Percentiles rank a stretch among this genome's conserved stretches.
Evolutionary conservation across 2,113 vertebrate genomes (phyloP).

Genomic region (Gulo gulo): DNA sequence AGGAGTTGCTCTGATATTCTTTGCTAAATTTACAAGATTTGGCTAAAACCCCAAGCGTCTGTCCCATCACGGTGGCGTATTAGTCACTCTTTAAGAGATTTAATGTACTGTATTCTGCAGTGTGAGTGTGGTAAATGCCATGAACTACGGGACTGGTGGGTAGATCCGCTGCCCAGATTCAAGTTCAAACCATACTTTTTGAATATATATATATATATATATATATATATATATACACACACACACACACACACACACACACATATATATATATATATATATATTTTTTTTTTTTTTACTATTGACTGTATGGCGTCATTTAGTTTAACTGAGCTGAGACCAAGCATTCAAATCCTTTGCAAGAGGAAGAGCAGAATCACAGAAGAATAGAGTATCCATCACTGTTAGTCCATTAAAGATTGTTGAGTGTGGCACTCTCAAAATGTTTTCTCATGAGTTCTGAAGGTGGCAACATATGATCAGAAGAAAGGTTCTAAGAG

Average conservation of each 20-base stretch:
- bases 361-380: not conserved
- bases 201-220: no score
- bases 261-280: no score
- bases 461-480: not conserved
- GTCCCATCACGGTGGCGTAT: conserved; percentile 63
- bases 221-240: no score
- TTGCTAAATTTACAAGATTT: conserved; percentile 76
- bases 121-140: conserved; percentile 42
- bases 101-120: conserved; percentile 52
- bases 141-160: conserved; percentile 41
- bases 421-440: not conserved
- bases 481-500: not conserved
- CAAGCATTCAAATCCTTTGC: not conserved
- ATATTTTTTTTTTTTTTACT: not conserved
- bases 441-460: not conserved
- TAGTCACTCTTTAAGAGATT: conserved; percentile 67
- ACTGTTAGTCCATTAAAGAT: not conserved
- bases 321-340: not conserved
- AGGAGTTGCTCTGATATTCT: conserved; percentile 76
- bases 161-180: not conserved
- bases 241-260: no score
- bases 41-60: conserved; percentile 69
- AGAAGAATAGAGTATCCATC: not conserved
- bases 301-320: not conserved
- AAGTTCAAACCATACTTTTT: not conserved